phyloP scores from a whole-genome alignment of 2,113 vertebrate genomes.

The Toxotes jaculatrix region DNA sequence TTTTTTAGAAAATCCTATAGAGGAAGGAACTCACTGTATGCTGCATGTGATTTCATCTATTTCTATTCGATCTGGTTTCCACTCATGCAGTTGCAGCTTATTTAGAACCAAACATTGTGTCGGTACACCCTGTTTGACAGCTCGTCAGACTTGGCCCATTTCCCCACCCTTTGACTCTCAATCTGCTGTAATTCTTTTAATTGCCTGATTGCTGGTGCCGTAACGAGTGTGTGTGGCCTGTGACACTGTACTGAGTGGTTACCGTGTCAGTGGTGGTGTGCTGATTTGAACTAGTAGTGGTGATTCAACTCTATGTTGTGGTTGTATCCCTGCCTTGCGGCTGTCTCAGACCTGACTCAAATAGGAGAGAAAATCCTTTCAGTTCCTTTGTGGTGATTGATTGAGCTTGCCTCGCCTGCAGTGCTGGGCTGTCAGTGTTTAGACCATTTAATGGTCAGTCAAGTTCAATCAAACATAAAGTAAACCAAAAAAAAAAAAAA shows the following conservation, averaged over 20 bases:
- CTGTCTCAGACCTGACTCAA: conserved; percentile 67
- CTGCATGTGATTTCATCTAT: conserved; percentile 64
- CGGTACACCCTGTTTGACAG: conserved; percentile 19
- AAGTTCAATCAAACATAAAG: conserved; percentile 71
- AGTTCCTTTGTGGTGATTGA: conserved; percentile 66
- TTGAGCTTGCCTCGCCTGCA: conserved; percentile 60
- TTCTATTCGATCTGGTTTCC: conserved; percentile 40
- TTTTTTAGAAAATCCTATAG: not conserved
- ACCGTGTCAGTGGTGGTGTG: conserved; percentile 65
- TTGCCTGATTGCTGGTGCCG: conserved; percentile 67
- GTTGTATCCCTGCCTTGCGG: conserved; percentile 66
- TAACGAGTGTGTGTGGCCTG: conserved; percentile 48
- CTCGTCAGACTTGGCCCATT: conserved; percentile 31
- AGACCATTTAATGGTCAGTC: conserved; percentile 38
- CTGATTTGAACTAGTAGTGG: conserved; percentile 61
- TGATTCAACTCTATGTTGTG: conserved; percentile 66
- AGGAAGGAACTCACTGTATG: conserved; percentile 57
- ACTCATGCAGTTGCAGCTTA: conserved; percentile 52
- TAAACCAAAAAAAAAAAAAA: conserved; percentile 16
- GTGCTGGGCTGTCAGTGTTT: conserved; percentile 33
- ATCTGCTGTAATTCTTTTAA: conserved; percentile 41
- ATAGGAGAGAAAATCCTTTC: conserved; percentile 70
- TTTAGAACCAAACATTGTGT: conserved; percentile 24
- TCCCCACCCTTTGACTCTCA: conserved; percentile 33
- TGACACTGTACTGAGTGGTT: conserved; percentile 65